These are phyloP conservation scores for Drosophila cognata DNA, from an alignment of 2,888 invertebrate species.

Conservation along the genomic window DNA sequence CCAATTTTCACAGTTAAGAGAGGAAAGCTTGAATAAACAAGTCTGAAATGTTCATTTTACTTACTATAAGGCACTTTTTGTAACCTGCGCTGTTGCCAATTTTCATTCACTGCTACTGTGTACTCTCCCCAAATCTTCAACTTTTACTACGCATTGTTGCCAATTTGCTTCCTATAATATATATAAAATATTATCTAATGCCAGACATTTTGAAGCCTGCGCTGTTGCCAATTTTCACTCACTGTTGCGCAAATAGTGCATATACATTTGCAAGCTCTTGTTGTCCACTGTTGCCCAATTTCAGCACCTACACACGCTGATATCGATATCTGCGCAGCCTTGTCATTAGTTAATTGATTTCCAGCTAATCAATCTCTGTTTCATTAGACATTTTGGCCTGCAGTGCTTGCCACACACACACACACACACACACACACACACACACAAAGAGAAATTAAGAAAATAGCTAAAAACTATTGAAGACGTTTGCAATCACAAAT, in stretches of 20 bases:
- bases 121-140: too few species aligned
- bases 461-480: neutral
- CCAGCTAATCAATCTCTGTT: neutral
- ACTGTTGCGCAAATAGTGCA: slow-evolving; percentile 5
- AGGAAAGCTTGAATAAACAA: too few species aligned
- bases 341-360: neutral
- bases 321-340: neutral
- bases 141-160: neutral
- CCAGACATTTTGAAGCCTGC: neutral
- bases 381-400: neutral
- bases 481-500: slow-evolving; percentile 20
- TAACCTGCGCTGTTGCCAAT: slow-evolving; percentile 2
- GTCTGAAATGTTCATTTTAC: neutral
- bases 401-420: neutral
- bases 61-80: neutral
- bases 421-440: neutral
- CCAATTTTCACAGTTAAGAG: neutral
- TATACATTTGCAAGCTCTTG: neutral
- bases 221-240: slow-evolving; percentile 11
- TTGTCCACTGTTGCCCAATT: slow-evolving; percentile 13
- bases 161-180: neutral
- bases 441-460: neutral
- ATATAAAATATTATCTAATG: neutral
- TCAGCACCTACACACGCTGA: neutral
- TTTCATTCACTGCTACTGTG: neutral